Conservation (phyloP, 2,113 vertebrate species). For the Corythornis cristatus region DNA sequence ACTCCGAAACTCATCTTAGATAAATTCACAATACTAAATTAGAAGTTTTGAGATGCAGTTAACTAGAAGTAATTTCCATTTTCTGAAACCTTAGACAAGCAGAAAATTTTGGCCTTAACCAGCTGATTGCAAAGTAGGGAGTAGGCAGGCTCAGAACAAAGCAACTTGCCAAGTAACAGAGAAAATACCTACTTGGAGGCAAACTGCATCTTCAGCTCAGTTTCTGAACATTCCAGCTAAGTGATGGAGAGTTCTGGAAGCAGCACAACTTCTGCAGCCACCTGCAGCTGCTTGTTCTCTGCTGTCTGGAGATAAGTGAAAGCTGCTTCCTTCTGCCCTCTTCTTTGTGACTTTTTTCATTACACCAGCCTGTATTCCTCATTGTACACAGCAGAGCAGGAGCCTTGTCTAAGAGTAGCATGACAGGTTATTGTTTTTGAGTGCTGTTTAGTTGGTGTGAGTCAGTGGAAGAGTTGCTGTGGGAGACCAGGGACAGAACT, state of each 20-base stretch:
- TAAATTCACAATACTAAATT: not conserved
- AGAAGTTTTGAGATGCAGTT: slow-evolving; percentile 21
- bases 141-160: not conserved
- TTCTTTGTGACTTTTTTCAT: slow-evolving; percentile 53
- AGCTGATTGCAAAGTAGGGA: slow-evolving; percentile 3
- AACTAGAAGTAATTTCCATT: slow-evolving; percentile 19
- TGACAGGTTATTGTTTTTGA: slow-evolving; percentile 35
- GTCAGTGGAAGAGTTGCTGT: slow-evolving; percentile 9
- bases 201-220: not conserved
- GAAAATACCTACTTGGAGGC: not conserved
- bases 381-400: slow-evolving; percentile 17
- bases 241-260: not conserved
- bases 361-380: slow-evolving; percentile 15
- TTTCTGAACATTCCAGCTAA: slow-evolving; percentile 23
- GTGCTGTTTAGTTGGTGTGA: slow-evolving; percentile 18
- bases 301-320: slow-evolving; percentile 38
- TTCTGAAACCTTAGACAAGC: slow-evolving; percentile 6
- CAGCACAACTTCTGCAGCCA: not conserved
- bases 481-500: not conserved
- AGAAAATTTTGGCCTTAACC: slow-evolving; percentile 6
- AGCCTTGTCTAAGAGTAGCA: slow-evolving; percentile 23
- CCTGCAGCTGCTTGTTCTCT: slow-evolving; percentile 12
- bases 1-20: not conserved
- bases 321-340: slow-evolving; percentile 2
- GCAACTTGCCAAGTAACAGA: slow-evolving; percentile 10